Base-by-base conservation (phyloP, 2,888 invertebrate species). In the Drosophila phalerata region DNA sequence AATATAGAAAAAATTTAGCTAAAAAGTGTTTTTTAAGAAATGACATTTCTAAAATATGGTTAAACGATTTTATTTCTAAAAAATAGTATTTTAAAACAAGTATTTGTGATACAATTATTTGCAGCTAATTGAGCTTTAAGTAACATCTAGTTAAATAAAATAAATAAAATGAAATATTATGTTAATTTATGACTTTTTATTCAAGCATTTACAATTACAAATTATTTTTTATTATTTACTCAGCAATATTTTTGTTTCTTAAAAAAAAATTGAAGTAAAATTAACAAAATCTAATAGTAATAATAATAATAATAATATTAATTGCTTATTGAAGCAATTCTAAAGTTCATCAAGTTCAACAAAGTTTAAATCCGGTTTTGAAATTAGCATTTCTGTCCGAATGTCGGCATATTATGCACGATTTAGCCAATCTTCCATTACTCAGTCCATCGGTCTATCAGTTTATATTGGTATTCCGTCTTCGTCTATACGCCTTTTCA, bases 301-400 rank as follows among this genome's bases (percentile, higher is more conserved):
- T 42, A 19, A 17, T 13, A 10, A 19, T 10, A 19, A 6, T 22
- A 22, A 19, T 42, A 22, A 13, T 45, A n/a, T 45, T 45, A 45
- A 4, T 6, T 25, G 45, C n/a, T 25, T 1, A n/a, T 45, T 45
- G 25, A n/a, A n/a, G 6, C 15, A 25, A 25, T 19, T 6, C 1
- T 0, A 42, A 55, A n/a, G 42, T 32, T n/a, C 28, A 3, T 32
- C 30, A 43, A 32, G 19, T 55, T 42, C 19, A 42, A 2, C 55
- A 4, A 15, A 43, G 22, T 19, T 32, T 13, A 15, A 57, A 37
- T 22, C 32, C 22, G 15, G 45, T 11, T 25, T 15, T 34, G 25
- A 19, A 34, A 56, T 55, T 55, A 55, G 22, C 55, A 43, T 43
- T 42, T 45, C 45, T 34, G 32, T 32, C 56, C 34, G 43, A 42